A percentile compares a stretch with the other conserved stretches of the same genome.
Conservation (phyloP, 2,113 vertebrate genomes). For the Paradisaea rubra region DNA sequence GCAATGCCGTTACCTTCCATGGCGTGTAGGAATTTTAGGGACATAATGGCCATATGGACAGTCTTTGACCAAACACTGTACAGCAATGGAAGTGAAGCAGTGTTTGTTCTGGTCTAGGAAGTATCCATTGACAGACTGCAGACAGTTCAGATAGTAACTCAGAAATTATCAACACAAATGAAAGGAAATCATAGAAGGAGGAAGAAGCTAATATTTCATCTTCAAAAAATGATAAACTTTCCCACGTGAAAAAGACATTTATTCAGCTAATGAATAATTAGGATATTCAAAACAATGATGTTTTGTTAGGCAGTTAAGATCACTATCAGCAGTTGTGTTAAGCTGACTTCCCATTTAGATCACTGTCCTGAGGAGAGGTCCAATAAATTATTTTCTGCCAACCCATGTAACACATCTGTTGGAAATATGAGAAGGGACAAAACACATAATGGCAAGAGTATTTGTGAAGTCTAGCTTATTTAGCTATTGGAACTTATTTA, state of each 20-base stretch:
- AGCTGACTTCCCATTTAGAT: background rate
- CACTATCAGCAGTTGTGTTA: background rate
- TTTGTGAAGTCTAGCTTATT: background rate
- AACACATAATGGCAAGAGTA: background rate
- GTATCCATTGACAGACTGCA: slow-evolving; percentile 21
- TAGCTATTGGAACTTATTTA: background rate
- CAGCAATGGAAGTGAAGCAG: background rate
- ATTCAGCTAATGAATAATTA: slow-evolving; percentile 45
- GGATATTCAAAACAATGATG: slow-evolving; percentile 31
- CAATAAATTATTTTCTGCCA: slow-evolving; percentile 25
- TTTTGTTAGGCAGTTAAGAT: background rate
- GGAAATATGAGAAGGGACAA: background rate
- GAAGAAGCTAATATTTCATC: slow-evolving; percentile 52
- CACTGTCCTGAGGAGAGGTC: background rate
- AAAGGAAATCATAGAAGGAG: slow-evolving; percentile 36
- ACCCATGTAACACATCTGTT: background rate
- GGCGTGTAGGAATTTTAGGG: background rate
- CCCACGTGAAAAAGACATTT: slow-evolving; percentile 31
- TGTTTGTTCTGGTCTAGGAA: slow-evolving; percentile 35
- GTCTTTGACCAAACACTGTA: background rate
- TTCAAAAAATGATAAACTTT: slow-evolving; percentile 56
- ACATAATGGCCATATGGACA: background rate
- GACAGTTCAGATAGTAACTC: slow-evolving; percentile 39
- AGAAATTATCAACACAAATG: slow-evolving; percentile 42
- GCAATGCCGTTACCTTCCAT: background rate